Evolutionary conservation across 2,113 vertebrate genomes (phyloP), one percentile per base, ranked within the genome.

Genomic region (Eclectus roratus): DNA sequence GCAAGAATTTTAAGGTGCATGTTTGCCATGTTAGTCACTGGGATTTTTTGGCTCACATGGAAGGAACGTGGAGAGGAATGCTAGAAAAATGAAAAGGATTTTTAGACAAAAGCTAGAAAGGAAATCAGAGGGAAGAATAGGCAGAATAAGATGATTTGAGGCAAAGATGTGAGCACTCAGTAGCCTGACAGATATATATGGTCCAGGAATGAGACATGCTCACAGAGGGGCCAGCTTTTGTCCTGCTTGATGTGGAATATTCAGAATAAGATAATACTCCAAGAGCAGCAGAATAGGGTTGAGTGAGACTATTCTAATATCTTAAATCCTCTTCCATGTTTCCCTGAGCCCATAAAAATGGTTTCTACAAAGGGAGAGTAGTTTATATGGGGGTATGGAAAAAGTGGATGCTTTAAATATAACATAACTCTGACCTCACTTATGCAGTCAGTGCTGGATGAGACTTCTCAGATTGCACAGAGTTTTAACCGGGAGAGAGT

Each of bases 21-120:
- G 35, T 8, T 91, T 94, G 77, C 83, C 68, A 19, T 31, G 47
- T 78, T 81, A 86, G 86, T 55, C 61, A n/a, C 39, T 76, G 56
- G 64, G 82, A 65, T 7, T 55, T 82, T 79, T 81, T 64, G 89
- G 64, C 68, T 91, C 55, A 25, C 20, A 9, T 53, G 80, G 73
- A 61, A 87, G 49, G 69, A 93, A 84, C 25, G 25, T 63, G 23
- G 37, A 81, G 47, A 79, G 46, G 46, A 91, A 63, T 76, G 92
- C 92, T 21, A 79, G 73, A 65, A 84, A 78, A 93, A 84, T 72
- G 16, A 82, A 92, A 88, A 95, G 44, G 20, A 29, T 60, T 81
- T 97, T 83, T 83, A 91, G 49, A 81, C 52, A 94, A 89, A 93
- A 49, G 21, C 31, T 55, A 70, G 69, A 88, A 87, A 89, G 46